A percentile compares a stretch with the other conserved stretches of the same genome.
These are phyloP conservation scores for Arge pagana DNA, from an alignment of 2,888 invertebrate genomes.

Conservation along the genomic window DNA sequence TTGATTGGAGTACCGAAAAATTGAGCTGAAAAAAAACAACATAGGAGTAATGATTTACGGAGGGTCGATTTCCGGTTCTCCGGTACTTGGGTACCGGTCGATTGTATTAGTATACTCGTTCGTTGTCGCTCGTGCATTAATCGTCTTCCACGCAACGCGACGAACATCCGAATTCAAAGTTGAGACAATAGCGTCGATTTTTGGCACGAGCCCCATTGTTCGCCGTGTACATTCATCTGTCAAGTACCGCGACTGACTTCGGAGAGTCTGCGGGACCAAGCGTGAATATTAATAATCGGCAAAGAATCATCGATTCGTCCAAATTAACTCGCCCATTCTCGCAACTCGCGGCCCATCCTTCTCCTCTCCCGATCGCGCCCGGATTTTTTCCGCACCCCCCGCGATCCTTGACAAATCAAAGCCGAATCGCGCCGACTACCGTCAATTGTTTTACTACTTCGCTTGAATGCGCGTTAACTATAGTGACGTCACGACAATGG, in stretches of 20 bases:
- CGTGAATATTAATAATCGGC: conserved; percentile 24
- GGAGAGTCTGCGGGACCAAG: conserved; percentile 30
- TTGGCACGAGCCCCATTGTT: conserved; percentile 54
- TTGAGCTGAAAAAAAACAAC: no score
- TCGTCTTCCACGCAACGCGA: conserved; percentile 40
- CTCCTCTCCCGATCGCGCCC: not conserved
- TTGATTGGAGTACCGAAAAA: no score
- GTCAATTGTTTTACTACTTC: conserved; percentile 30
- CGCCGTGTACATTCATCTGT: conserved; percentile 54
- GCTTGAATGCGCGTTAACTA: conserved; percentile 56
- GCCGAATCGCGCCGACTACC: not conserved
- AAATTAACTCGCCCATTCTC: no score
- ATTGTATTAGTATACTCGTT: no score
- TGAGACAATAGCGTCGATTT: conserved; percentile 58
- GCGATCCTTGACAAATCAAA: not conserved
- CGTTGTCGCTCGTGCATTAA: conserved; percentile 29
- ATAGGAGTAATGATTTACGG: no score
- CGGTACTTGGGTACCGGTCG: no score
- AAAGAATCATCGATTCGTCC: conserved; percentile 7
- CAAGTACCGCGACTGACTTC: conserved; percentile 44
- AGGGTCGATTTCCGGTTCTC: no score
- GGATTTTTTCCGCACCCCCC: no score
- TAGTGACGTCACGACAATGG: conserved; percentile 58
- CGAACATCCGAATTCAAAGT: conserved; percentile 49
- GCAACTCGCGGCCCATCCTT: no score